phyloP scores from a whole-genome alignment of 35 echinoderm and acorn worm species.

The Apostichopus parvimensis region DNA sequence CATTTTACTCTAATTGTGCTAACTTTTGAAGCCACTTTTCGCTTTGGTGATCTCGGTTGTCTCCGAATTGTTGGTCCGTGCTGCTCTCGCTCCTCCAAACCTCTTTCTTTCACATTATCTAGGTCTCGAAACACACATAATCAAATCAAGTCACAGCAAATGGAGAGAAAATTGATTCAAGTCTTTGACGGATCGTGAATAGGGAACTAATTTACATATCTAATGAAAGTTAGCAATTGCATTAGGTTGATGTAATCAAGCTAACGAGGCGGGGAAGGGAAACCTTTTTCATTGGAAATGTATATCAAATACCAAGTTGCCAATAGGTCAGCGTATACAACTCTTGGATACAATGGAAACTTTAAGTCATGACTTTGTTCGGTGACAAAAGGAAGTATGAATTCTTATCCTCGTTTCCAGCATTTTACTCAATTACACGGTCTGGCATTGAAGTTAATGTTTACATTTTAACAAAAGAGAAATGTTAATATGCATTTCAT shows the following conservation, averaged over 20 bases:
- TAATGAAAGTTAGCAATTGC: slow-evolving; percentile 27
- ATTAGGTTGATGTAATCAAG: slow-evolving; percentile 29
- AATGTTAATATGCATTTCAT: too few species aligned
- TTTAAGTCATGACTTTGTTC: too few species aligned
- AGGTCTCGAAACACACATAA: slow-evolving; percentile 10
- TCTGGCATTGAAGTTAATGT: too few species aligned
- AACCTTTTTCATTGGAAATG: neutral
- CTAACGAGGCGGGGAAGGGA: neutral
- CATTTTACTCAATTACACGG: too few species aligned
- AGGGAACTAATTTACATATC: slow-evolving; percentile 42
- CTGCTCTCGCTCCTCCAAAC: neutral
- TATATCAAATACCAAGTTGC: neutral
- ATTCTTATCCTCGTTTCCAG: too few species aligned
- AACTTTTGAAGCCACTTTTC: neutral
- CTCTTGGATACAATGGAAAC: too few species aligned
- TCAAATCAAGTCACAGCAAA: slow-evolving; percentile 2
- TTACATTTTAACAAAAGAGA: too few species aligned
- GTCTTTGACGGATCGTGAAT: slow-evolving; percentile 12
- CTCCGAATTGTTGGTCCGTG: neutral
- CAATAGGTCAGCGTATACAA: too few species aligned
- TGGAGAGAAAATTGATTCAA: slow-evolving; percentile 35
- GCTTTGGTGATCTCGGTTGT: neutral
- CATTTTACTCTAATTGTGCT: neutral
- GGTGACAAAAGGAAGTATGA: too few species aligned
- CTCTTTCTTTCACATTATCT: slow-evolving; percentile 20